phyloP scores from a whole-genome alignment of 2,797 vertebrate genomes.

The Pogoniulus pusillus region DNA sequence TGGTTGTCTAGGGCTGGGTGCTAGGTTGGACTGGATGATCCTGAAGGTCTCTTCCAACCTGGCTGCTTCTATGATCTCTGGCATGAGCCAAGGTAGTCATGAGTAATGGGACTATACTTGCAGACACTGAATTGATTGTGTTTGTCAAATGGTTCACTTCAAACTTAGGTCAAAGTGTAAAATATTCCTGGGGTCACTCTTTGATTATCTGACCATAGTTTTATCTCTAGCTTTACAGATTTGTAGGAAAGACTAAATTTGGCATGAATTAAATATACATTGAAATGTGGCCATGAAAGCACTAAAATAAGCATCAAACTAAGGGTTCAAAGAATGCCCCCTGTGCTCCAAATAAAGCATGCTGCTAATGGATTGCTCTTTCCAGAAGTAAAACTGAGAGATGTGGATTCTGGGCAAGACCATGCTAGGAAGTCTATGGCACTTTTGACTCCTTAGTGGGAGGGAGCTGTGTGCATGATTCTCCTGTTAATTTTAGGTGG shows the following conservation, averaged over 20 bases:
- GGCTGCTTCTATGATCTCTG: not conserved
- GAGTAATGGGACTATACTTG: not conserved
- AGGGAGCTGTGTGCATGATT: not conserved
- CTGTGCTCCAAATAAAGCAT: not conserved
- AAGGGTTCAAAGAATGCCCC: not conserved
- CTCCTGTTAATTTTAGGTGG: not conserved
- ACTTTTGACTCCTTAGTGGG: not conserved
- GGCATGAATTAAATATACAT: not conserved
- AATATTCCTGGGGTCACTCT: not conserved
- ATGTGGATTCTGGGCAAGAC: not conserved
- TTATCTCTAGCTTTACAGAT: not conserved
- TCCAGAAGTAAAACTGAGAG: not conserved
- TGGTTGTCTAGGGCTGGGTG: too few relatives aligned
- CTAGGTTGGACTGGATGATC: too few relatives aligned
- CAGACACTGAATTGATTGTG: not conserved
- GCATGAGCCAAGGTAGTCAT: rapidly evolving
- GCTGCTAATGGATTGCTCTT: not conserved
- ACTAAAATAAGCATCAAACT: not conserved
- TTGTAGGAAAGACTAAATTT: not conserved
- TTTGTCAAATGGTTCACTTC: not conserved
- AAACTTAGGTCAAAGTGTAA: not conserved
- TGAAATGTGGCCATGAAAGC: not conserved
- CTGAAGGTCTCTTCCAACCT: too few relatives aligned
- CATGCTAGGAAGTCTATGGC: not conserved
- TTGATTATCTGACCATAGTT: rapidly evolving